Conservation (phyloP, 2,113 vertebrate genomes). For the Phalacrocorax carbo region DNA sequence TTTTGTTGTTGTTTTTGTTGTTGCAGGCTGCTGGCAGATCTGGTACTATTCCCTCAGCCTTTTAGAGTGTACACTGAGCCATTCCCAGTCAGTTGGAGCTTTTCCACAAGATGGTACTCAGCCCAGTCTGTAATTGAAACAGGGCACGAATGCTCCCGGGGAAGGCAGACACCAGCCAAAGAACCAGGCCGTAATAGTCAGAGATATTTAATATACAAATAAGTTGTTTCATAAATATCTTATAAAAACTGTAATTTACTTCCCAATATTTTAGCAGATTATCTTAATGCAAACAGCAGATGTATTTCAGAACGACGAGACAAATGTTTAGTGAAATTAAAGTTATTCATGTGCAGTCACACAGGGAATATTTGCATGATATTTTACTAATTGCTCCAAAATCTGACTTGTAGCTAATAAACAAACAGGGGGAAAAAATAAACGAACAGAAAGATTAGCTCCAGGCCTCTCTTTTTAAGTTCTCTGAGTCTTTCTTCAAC, state of each 20-base stretch:
- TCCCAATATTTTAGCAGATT: constrained; percentile 74
- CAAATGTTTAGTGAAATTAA: constrained; percentile 73
- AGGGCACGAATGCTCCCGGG: background rate
- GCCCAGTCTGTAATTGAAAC: constrained; percentile 50
- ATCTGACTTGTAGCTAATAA: constrained; percentile 71
- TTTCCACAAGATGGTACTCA: constrained; percentile 44
- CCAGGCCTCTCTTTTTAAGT: constrained; percentile 34
- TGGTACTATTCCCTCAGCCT: background rate
- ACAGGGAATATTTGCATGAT: constrained; percentile 81
- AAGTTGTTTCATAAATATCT: constrained; percentile 72
- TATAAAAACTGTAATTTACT: constrained; percentile 70
- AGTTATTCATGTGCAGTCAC: constrained; percentile 76
- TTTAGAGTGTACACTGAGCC: background rate
- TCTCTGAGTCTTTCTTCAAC: constrained; percentile 33
- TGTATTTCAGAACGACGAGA: constrained; percentile 70
- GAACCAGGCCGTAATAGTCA: constrained; percentile 20
- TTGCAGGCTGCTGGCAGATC: background rate
- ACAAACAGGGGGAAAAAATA: constrained; percentile 44
- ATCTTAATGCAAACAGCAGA: constrained; percentile 77
- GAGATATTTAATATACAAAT: constrained; percentile 70
- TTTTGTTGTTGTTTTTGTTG: background rate
- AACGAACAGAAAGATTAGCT: constrained; percentile 63
- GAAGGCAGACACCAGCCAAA: background rate
- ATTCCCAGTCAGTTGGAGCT: constrained; percentile 42
- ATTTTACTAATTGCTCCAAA: constrained; percentile 79